Base-by-base conservation (phyloP, 2,888 invertebrate genomes). In the Dicycla oo region DNA sequence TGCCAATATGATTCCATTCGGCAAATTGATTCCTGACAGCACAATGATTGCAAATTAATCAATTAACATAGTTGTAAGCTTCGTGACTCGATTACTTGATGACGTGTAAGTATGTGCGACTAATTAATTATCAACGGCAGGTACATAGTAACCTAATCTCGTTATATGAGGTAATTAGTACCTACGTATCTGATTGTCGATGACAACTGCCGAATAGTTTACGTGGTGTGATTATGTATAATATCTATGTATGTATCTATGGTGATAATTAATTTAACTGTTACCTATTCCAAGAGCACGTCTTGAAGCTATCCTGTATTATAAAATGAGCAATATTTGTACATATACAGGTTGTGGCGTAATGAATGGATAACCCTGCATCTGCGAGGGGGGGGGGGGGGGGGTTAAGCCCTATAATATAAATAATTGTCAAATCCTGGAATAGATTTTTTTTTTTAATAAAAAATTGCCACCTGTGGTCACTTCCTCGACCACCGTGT, bases 111-210 rank as follows among this genome's bases (percentile, higher is more conserved):
- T 82, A 75, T 66, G 63, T 74, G 61, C n/a, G 38, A 70, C 76
- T 86, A 85, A 86, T 85, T 84, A 86, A 84, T 84, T 69, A 84
- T 80, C 79, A 82, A 80, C 67, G 38, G 72, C 71, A 73, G 38
- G 72, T 73, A 73, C 69, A 69, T 79, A 81, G 85, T 73, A 72
- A 77, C 57, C 65, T 85, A 86, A 84, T 85, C 77, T 85, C 40
- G 67, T 84, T 86, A 78, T 73, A 65, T 49, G 53, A 56, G 51
- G 53, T 77, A 80, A 86, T 84, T 85, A 80, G 77, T 57, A 30
- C 34, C 8, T 64, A 62, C 68, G 34, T 58, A 69, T 72, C 67
- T 70, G 62, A 84, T 79, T 84, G 85, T 79, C 72, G 75, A 75
- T 72, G 69, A 69, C 81, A 73, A 56, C 45, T 45, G 45, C 18